Percentiles rank a stretch among this genome's conserved stretches.
These are phyloP conservation scores for Chromis chromis DNA, from an alignment of 2,797 vertebrate genomes.

Conservation along the genomic window DNA sequence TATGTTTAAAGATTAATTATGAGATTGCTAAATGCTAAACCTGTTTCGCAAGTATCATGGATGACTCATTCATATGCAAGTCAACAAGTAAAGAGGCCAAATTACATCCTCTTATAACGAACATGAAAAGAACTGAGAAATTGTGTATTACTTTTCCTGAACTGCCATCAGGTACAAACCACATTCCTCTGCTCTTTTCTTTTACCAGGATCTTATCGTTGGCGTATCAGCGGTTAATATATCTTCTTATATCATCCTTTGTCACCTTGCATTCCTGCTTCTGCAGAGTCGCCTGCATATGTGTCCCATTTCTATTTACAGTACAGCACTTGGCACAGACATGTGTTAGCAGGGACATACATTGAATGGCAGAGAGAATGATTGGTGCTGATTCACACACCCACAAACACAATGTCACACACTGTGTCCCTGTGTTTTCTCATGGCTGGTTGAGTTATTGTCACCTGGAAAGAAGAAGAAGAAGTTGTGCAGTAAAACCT, in stretches of 20 bases:
- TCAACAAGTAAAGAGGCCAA: too few species aligned
- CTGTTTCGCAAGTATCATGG: too few species aligned
- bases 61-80: too few species aligned
- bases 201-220: not conserved
- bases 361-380: not conserved
- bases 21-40: too few species aligned
- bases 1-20: too few species aligned
- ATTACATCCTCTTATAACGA: too few species aligned
- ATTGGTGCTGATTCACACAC: conserved; percentile 21
- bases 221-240: rapidly evolving
- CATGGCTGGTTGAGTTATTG: not conserved
- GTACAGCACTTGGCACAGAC: not conserved
- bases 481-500: not conserved
- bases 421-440: not conserved
- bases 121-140: too few species aligned
- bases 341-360: not conserved
- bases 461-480: not conserved
- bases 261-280: not conserved
- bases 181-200: too few species aligned
- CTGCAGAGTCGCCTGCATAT: conserved; percentile 7
- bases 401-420: not conserved
- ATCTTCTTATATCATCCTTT: not conserved
- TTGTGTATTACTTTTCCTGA: too few species aligned
- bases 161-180: too few species aligned
- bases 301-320: conserved; percentile 21